Conservation (phyloP, 2,888 invertebrate genomes). For the Coenonympha arcania region DNA sequence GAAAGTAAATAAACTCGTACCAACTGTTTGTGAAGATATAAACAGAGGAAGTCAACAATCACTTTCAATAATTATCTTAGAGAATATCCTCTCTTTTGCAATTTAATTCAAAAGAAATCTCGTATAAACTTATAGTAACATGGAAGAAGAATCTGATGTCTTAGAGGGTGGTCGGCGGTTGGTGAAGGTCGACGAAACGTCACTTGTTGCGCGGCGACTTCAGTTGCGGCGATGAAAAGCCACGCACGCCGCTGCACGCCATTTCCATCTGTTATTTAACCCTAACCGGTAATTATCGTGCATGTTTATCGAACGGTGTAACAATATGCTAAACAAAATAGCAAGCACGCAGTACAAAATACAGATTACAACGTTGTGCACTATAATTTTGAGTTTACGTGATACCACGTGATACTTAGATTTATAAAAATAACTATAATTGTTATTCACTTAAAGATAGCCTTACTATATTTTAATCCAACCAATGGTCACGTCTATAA, state of each 20-base stretch:
- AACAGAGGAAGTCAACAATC: constrained; percentile 33
- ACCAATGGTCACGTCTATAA: no score
- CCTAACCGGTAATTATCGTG: constrained; percentile 51
- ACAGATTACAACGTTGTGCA: no score
- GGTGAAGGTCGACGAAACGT: constrained; percentile 43
- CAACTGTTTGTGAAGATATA: constrained; percentile 58
- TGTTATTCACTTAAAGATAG: no score
- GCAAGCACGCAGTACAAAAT: no score
- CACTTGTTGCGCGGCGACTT: constrained; percentile 71
- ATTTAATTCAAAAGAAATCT: not conserved
- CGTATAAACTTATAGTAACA: not conserved
- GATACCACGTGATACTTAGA: no score
- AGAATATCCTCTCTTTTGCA: not conserved
- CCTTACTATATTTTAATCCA: no score
- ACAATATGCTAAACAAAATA: no score
- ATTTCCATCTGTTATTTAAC: constrained; percentile 46
- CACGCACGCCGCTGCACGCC: constrained; percentile 65
- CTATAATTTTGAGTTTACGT: no score
- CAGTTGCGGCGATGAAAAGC: constrained; percentile 60
- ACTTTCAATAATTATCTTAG: not conserved
- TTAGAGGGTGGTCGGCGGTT: constrained; percentile 43
- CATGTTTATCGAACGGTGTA: constrained; percentile 31
- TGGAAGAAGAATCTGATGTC: constrained; percentile 30
- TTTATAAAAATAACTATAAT: no score
- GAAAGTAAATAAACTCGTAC: constrained; percentile 70